Evolutionary conservation across 2,888 invertebrate genomes (phyloP).

Genomic region (Hyposoter didymator): DNA sequence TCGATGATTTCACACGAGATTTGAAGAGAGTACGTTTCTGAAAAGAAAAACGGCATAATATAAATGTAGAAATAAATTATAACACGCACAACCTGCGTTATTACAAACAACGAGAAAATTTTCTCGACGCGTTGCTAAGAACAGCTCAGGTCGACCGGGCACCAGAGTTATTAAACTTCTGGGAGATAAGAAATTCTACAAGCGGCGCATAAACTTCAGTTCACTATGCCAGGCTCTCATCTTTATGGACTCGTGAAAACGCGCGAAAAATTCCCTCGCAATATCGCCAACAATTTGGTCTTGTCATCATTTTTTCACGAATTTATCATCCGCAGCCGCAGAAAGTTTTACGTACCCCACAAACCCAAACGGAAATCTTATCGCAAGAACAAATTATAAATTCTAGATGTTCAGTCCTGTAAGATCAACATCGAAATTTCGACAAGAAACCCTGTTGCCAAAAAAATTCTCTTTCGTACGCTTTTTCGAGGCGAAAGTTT

Average conservation of each 20-base stretch:
- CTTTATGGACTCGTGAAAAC: background rate
- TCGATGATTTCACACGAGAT: conserved; percentile 7
- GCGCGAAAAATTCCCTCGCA: background rate
- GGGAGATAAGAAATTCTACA: conserved; percentile 23
- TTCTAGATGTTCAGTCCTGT: background rate
- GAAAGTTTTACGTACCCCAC: background rate
- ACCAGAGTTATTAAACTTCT: background rate
- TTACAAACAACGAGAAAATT: background rate
- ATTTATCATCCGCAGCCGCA: background rate
- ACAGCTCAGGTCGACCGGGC: conserved; percentile 1
- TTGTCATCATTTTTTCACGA: background rate
- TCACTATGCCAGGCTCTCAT: background rate
- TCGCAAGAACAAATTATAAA: background rate
- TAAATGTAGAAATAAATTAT: conserved; percentile 4
- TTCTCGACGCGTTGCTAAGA: background rate
- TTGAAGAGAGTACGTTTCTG: background rate
- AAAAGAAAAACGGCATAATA: background rate
- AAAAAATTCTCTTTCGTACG: background rate
- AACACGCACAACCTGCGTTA: background rate
- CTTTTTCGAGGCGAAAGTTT: background rate
- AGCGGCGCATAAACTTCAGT: background rate
- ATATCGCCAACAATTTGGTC: background rate
- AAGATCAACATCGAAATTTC: background rate
- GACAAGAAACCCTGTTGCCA: background rate
- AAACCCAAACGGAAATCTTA: background rate